Conservation (phyloP, 2,888 invertebrate species). For the Mimas tiliae region DNA sequence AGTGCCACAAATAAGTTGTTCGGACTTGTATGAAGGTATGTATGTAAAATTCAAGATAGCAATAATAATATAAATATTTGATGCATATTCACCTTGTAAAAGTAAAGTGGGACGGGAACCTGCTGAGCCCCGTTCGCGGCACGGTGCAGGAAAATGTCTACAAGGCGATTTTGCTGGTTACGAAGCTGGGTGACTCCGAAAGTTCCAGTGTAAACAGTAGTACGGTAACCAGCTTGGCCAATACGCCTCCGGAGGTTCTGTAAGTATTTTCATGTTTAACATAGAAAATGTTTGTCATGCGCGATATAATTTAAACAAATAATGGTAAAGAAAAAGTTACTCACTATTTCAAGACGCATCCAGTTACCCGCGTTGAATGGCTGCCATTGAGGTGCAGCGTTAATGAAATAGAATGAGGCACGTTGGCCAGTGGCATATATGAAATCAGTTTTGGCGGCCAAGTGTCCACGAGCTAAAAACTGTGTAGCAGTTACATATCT, state of each 20-base stretch:
- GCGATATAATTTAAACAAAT: neutral
- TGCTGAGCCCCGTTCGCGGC: constrained; percentile 61
- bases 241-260: constrained; percentile 71
- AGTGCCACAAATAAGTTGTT: too few relatives aligned
- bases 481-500: constrained; percentile 74
- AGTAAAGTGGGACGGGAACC: constrained; percentile 72
- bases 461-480: constrained; percentile 85
- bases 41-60: too few relatives aligned
- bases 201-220: constrained; percentile 85
- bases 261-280: constrained; percentile 21
- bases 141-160: constrained; percentile 69
- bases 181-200: constrained; percentile 84
- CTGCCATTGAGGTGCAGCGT: constrained; percentile 88
- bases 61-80: too few relatives aligned
- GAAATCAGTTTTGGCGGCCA: constrained; percentile 86
- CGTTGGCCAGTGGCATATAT: constrained; percentile 84
- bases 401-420: constrained; percentile 86
- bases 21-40: too few relatives aligned
- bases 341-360: too few relatives aligned
- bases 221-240: constrained; percentile 63
- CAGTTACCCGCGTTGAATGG: constrained; percentile 84
- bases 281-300: neutral
- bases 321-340: neutral
- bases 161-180: constrained; percentile 66
- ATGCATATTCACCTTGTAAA: constrained; percentile 65